phyloP scores from a whole-genome alignment of 2,888 invertebrate species.

The Megastigmus dorsalis region DNA sequence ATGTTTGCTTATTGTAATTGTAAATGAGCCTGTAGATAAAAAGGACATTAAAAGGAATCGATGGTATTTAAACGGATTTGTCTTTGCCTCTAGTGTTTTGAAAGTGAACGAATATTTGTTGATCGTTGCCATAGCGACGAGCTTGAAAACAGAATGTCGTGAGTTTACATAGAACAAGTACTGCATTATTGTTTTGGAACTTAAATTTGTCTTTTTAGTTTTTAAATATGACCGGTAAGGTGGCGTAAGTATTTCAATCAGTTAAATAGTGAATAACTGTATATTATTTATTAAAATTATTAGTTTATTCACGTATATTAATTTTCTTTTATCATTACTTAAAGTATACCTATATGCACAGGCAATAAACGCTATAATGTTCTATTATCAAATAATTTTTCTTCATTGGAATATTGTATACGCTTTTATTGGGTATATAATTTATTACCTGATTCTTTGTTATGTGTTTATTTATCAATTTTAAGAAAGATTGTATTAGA shows the following conservation, averaged over 20 bases:
- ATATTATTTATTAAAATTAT: neutral
- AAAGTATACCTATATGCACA: no score
- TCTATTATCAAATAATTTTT: no score
- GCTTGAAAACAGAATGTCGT: conserved; percentile 30
- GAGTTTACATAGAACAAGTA: neutral
- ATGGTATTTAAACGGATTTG: no score
- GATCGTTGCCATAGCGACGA: conserved; percentile 40
- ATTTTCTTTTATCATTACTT: no score
- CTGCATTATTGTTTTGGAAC: conserved; percentile 31
- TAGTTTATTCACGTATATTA: neutral
- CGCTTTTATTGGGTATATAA: no score
- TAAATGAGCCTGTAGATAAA: conserved; percentile 1
- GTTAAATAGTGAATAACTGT: neutral
- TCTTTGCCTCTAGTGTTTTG: neutral
- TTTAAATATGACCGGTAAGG: conserved; percentile 42
- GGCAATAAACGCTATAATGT: no score
- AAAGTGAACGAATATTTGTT: conserved; percentile 5
- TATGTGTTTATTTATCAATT: no score
- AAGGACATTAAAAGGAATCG: neutral
- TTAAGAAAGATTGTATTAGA: no score
- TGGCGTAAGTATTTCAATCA: conserved; percentile 46
- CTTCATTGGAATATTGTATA: no score
- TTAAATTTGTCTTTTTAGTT: conserved; percentile 12
- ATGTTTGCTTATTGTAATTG: neutral
- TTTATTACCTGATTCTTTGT: no score